phyloP scores from a whole-genome alignment of 2,888 invertebrate genomes.

The Lumbricus terrestris region DNA sequence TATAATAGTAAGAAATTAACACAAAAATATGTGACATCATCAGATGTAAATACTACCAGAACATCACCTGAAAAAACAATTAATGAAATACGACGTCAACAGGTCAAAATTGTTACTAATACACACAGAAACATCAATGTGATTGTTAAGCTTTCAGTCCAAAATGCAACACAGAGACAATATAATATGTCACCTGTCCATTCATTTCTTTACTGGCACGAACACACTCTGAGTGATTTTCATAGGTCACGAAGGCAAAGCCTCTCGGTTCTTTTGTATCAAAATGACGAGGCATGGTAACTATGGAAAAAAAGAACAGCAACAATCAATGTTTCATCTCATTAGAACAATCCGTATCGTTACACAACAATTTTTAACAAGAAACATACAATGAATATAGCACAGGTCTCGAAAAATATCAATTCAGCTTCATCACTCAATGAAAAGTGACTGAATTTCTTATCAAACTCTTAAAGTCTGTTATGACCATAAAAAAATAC shows the following conservation, averaged over 20 bases:
- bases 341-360: no score
- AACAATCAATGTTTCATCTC: background rate
- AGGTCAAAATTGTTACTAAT: background rate
- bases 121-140: background rate
- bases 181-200: background rate
- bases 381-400: background rate
- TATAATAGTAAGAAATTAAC: background rate
- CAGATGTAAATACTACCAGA: background rate
- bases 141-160: background rate
- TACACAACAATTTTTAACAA: background rate
- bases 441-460: background rate
- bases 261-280: background rate
- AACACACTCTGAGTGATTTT: background rate
- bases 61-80: background rate
- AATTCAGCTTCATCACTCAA: background rate
- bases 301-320: background rate
- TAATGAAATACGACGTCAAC: background rate
- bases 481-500: no score
- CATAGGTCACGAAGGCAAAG: background rate
- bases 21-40: background rate
- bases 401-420: background rate
- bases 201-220: constrained; percentile 3
- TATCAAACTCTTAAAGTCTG: background rate
- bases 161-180: background rate
- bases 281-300: background rate